Evolutionary conservation across 2,888 invertebrate genomes (phyloP).

Genomic region (Erynnis tages): DNA sequence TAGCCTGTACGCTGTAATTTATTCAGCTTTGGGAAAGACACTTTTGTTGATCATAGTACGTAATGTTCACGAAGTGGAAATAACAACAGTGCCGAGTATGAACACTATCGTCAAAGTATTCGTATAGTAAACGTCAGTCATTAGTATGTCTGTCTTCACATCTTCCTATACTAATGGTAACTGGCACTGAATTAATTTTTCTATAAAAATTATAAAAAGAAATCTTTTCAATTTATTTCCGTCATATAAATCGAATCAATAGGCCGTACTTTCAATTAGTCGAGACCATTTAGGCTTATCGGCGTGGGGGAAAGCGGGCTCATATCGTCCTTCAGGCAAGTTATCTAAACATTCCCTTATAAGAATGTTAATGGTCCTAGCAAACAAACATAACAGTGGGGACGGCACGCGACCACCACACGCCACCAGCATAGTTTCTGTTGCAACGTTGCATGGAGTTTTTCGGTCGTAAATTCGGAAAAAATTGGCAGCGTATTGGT

Average conservation of each 20-base stretch:
- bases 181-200: too few relatives aligned
- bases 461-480: constrained; percentile 17
- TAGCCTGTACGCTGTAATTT: constrained; percentile 15
- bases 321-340: constrained; percentile 31
- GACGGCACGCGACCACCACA: constrained; percentile 62
- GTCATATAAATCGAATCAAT: constrained; percentile 30
- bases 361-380: constrained; percentile 77
- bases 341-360: constrained; percentile 74
- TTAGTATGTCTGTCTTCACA: too few relatives aligned
- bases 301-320: constrained; percentile 17
- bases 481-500: constrained; percentile 4
- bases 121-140: too few relatives aligned
- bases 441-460: constrained; percentile 34
- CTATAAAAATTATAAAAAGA: too few relatives aligned
- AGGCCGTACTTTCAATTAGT: constrained; percentile 33
- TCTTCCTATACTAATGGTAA: too few relatives aligned
- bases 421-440: constrained; percentile 45
- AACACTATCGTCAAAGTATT: too few relatives aligned
- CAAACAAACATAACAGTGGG: constrained; percentile 60
- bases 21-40: constrained; percentile 1
- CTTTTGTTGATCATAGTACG: not conserved
- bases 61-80: too few relatives aligned
- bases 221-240: not conserved
- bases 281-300: constrained; percentile 34
- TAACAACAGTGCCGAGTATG: too few relatives aligned